phyloP scores from a whole-genome alignment of 1,140 invertebrate genomes.

The Meloidogyne hapla region DNA sequence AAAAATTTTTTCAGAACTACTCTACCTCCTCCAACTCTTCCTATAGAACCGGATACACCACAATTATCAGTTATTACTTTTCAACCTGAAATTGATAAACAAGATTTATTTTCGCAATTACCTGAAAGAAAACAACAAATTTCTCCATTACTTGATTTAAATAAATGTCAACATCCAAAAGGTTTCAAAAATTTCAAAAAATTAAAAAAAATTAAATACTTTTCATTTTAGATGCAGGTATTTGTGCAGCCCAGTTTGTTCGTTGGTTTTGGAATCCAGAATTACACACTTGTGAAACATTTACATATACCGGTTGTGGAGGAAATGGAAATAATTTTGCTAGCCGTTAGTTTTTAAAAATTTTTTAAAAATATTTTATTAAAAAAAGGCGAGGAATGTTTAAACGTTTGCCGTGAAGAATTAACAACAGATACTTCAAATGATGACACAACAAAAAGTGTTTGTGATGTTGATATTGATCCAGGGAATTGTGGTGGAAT shows the following conservation, averaged over 20 bases:
- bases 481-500: slow-evolving; percentile 45
- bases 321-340: slow-evolving; percentile 77
- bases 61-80: background rate
- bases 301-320: slow-evolving; percentile 79
- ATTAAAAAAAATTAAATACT: no score
- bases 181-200: background rate
- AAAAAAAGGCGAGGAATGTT: slow-evolving; percentile 53
- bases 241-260: slow-evolving; percentile 57
- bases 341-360: slow-evolving; percentile 27
- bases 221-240: slow-evolving; percentile 43
- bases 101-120: background rate
- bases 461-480: slow-evolving; percentile 49
- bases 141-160: slow-evolving; percentile 14
- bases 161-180: slow-evolving; percentile 57
- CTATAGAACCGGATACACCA: background rate
- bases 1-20: background rate
- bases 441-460: slow-evolving; percentile 34
- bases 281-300: slow-evolving; percentile 69
- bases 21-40: background rate
- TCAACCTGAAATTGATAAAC: background rate
- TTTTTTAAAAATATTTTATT: slow-evolving; percentile 35
- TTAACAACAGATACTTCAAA: slow-evolving; percentile 12
- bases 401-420: slow-evolving; percentile 54
- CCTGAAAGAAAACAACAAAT: slow-evolving; percentile 6
- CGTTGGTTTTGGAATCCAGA: slow-evolving; percentile 69